Evolutionary conservation across 2,113 vertebrate species (phyloP).

Genomic region (Columba janthina): DNA sequence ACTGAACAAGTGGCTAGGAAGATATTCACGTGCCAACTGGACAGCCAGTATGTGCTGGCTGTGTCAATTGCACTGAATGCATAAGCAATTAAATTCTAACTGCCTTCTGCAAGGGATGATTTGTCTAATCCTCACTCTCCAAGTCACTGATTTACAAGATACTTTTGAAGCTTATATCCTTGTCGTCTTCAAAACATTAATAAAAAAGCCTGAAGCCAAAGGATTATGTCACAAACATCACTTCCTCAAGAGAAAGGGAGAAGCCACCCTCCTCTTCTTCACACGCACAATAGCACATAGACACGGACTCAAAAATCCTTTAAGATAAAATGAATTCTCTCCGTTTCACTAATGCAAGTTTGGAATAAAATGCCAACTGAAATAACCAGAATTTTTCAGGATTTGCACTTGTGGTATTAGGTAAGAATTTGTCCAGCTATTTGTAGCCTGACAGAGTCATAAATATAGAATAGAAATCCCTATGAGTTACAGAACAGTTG

Average conservation of each 20-base stretch:
- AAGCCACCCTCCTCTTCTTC: not conserved
- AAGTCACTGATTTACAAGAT: slow-evolving; percentile 10
- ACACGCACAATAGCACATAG: not conserved
- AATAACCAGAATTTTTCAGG: not conserved
- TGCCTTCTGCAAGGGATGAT: not conserved
- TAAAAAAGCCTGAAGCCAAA: not conserved
- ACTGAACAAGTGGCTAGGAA: not conserved
- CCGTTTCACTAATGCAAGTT: not conserved
- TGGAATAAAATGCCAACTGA: not conserved
- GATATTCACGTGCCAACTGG: not conserved
- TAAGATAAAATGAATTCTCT: not conserved
- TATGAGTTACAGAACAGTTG: not conserved
- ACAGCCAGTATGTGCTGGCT: not conserved
- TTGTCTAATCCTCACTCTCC: not conserved
- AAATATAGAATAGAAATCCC: not conserved
- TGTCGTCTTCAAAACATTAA: not conserved
- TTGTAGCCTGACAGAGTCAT: not conserved
- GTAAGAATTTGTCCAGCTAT: not conserved
- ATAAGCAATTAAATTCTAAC: not conserved
- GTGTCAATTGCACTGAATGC: not conserved
- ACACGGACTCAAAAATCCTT: not conserved
- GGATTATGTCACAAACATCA: not conserved
- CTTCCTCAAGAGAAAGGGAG: not conserved
- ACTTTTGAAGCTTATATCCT: not conserved
- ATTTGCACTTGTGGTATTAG: not conserved